Percentiles rank a stretch among this genome's conserved stretches.
Conservation (phyloP, 1,140 invertebrate species). For the Sitobion miscanthi region DNA sequence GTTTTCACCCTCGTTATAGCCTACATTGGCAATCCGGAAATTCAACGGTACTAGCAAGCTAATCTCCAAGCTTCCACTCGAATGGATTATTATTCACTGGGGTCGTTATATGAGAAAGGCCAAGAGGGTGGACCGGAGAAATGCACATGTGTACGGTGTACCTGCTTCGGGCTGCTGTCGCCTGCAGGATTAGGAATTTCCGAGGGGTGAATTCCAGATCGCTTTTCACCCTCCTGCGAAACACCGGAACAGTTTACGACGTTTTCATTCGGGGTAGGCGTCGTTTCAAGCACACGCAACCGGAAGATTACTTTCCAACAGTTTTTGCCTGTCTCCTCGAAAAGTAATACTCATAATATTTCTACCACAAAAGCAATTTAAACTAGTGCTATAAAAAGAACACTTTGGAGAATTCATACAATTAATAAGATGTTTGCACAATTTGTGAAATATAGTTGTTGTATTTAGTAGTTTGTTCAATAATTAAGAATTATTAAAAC, state of each 20-base stretch:
- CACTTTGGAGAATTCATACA: not conserved
- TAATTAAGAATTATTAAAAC: not conserved
- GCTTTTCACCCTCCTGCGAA: conserved; percentile 42
- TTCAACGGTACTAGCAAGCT: conserved; percentile 33
- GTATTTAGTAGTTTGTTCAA: not conserved
- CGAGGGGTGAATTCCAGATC: conserved; percentile 43
- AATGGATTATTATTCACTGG: conserved; percentile 44
- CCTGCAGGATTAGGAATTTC: conserved; percentile 22
- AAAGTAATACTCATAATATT: not conserved
- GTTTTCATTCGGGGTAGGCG: conserved; percentile 21
- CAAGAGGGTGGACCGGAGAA: not conserved
- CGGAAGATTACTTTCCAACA: conserved; percentile 52
- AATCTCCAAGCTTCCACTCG: conserved; percentile 56
- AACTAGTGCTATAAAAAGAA: not conserved
- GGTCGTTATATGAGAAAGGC: conserved; percentile 1
- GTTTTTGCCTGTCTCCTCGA: not conserved
- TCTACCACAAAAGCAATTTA: not conserved
- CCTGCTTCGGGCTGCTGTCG: conserved; percentile 23
- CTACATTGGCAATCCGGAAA: conserved; percentile 20
- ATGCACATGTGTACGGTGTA: conserved; percentile 46
- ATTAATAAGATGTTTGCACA: not conserved
- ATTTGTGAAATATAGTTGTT: not conserved
- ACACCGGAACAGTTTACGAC: conserved; percentile 48
- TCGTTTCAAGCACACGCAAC: conserved; percentile 36
- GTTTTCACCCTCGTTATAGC: conserved; percentile 34